Evolutionary conservation across 1,140 invertebrate species (phyloP), one percentile per base, ranked within the genome.

Genomic region (Gonioctena quinquepunctata): DNA sequence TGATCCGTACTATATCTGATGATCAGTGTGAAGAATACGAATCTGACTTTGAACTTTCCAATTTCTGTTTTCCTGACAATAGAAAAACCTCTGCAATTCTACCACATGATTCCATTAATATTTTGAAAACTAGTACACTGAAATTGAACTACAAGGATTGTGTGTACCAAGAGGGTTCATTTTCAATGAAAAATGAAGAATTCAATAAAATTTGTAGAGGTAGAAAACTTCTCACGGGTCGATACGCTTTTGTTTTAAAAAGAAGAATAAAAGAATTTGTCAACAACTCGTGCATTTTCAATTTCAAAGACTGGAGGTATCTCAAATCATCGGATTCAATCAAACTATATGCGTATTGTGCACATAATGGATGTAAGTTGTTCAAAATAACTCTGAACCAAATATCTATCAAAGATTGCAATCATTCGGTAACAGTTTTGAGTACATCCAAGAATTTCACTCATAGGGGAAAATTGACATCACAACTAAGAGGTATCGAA

Each of bases 261-360:
- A 33, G 19, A 16, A 60, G n/a, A 60, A 60, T 60, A 1, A 33
- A 60, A 60, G 21, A 60, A 60, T 60, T 16, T 26, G 26, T 60
- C 4, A 60, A 60, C n/a, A 60, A 60, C 57, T 11, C 26, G 2
- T 60, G 57, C 16, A 60, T 60, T 6, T 22, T 60, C 2, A 18
- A 60, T 28, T 33, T 60, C 16, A 60, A 60, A 60, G 23, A 60
- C 23, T 60, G 57, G 23, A 60, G 57, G 13, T 60, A 60, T 13
- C 23, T 26, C 5, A 60, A 60, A 60, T 26, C 57, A 4, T 26
- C 23, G 3, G 57, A 60, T 26, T 5, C 57, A 6, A 60, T 60
- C 26, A 60, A 60, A 26, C 11, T 28, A 60, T 60, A 60, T 18
- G 57, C 57, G 3, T 60, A 33, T 27, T 61, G 23, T 18, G 26